A percentile compares a stretch with the other conserved stretches of the same genome.
phyloP scores from a whole-genome alignment of 2,888 invertebrate species.

The Dioctria rufipes region DNA sequence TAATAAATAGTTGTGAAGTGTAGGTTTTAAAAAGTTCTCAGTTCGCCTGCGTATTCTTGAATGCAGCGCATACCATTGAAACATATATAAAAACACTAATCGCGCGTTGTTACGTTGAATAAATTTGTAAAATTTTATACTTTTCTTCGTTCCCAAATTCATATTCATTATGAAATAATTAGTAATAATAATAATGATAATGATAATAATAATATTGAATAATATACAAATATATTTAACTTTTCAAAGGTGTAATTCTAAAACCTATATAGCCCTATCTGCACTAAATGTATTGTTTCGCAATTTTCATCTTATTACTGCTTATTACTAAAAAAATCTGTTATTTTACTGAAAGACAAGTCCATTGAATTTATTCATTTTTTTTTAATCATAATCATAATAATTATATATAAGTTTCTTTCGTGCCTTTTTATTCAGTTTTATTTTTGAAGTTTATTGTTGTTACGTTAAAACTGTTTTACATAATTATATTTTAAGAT shows the following conservation, averaged over 20 bases:
- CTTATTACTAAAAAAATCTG: conserved; percentile 48
- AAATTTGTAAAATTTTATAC: not conserved
- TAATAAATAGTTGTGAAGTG: not conserved
- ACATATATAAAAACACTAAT: not conserved
- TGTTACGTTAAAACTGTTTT: too few relatives aligned
- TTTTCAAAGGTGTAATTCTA: conserved; percentile 38
- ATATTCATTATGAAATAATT: not conserved
- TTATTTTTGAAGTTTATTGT: too few relatives aligned
- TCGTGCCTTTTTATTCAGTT: not conserved
- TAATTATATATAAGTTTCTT: not conserved
- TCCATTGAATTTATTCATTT: conserved; percentile 22
- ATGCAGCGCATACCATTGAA: not conserved
- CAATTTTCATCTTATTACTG: conserved; percentile 32
- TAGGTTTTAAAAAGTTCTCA: not conserved
- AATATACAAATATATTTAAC: not conserved
- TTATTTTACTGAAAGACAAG: conserved; percentile 28
- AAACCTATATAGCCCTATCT: conserved; percentile 41
- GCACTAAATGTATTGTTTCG: conserved; percentile 51
- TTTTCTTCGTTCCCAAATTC: not conserved
- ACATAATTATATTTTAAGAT: too few relatives aligned
- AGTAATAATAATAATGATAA: not conserved
- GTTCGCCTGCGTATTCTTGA: not conserved
- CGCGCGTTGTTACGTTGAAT: not conserved
- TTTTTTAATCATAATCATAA: too few relatives aligned
- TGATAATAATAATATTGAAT: too few relatives aligned